Conservation (phyloP, 2,797 vertebrate genomes). For the Bradypodion pumilum region DNA sequence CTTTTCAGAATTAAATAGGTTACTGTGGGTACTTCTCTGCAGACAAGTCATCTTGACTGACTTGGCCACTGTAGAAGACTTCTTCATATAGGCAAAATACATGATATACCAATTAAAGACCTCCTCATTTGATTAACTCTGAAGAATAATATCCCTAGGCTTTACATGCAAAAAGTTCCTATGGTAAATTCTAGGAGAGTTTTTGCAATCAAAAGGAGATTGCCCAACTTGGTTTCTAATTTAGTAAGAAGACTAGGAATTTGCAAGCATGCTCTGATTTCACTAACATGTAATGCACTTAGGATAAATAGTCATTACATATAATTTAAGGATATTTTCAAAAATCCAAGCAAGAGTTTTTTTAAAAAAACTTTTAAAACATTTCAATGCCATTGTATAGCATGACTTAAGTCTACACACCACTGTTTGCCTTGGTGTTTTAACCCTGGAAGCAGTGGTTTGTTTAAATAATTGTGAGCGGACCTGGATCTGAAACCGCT, state of each 20-base stretch:
- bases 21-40: slow-evolving; percentile 53
- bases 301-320: too few species aligned
- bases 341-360: too few species aligned
- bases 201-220: neutral
- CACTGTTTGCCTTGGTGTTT: too few species aligned
- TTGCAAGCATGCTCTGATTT: neutral
- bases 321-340: too few species aligned
- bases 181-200: neutral
- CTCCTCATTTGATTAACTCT: neutral
- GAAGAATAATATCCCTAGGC: neutral
- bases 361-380: neutral
- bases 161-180: neutral
- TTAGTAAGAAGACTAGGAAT: neutral
- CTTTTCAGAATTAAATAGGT: slow-evolving; percentile 50
- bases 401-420: too few species aligned
- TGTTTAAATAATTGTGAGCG: neutral
- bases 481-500: neutral
- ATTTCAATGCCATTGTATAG: neutral
- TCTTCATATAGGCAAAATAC: neutral
- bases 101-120: neutral
- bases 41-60: slow-evolving; percentile 47
- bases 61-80: neutral
- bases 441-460: neutral
- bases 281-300: too few species aligned
- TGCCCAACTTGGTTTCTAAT: neutral